These are phyloP conservation scores for Luffia ferchaultella DNA, from an alignment of 2,888 invertebrate genomes.

Conservation along the genomic window DNA sequence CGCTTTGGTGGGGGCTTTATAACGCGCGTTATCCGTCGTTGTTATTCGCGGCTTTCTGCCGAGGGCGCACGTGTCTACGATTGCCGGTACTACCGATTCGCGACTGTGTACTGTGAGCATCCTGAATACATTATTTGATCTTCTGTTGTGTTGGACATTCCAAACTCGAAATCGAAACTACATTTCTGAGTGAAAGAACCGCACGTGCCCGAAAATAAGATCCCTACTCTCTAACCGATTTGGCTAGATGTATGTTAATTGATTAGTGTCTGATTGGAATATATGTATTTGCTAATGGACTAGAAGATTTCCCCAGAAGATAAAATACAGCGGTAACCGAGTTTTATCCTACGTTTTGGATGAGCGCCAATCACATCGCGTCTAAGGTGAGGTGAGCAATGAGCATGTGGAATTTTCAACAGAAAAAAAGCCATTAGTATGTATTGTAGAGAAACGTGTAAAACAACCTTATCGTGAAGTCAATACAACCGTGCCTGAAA, in stretches of 20 bases:
- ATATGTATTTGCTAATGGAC: background rate
- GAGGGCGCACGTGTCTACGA: conserved; percentile 53
- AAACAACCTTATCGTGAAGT: background rate
- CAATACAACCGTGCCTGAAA: background rate
- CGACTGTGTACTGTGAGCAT: conserved; percentile 31
- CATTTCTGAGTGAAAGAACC: conserved; percentile 3
- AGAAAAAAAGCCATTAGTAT: too few species aligned
- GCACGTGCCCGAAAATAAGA: too few species aligned
- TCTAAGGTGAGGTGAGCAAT: background rate
- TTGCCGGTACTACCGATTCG: conserved; percentile 32
- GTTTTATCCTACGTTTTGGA: background rate
- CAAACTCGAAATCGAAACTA: conserved; percentile 1
- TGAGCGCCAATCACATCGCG: background rate
- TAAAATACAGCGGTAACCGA: background rate
- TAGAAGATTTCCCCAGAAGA: background rate
- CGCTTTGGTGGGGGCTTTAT: conserved; percentile 33
- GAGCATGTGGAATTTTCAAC: background rate
- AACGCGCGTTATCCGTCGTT: conserved; percentile 29
- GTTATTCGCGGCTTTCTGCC: conserved; percentile 52
- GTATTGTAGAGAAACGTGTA: background rate
- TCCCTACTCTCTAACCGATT: too few species aligned
- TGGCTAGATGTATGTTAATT: too few species aligned
- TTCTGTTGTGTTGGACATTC: conserved; percentile 30
- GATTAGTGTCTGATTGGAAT: background rate
- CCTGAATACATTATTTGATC: conserved; percentile 23